Evolutionary conservation across 2,888 invertebrate species (phyloP), one percentile per base, ranked within the genome.

Genomic region (Erebia ligea): DNA sequence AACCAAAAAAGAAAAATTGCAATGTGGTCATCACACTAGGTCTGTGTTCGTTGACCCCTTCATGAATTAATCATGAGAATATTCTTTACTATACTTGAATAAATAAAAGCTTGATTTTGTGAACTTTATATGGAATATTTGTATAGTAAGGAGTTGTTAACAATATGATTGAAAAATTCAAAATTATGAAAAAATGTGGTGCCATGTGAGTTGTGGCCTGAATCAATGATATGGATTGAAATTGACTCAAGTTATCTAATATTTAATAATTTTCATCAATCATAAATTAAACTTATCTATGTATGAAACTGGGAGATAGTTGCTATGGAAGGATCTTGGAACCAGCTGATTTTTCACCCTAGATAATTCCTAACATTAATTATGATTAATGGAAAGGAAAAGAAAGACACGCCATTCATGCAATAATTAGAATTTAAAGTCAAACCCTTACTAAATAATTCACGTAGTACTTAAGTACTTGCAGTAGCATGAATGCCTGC

Each of bases 11-110:
- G 25, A 48, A 62, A 48, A 70, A 57, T 17, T 50, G 54, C 67
- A 69, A 61, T 71, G 67, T 71, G 71, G 73, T 71, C 69, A 72
- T 64, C 69, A 72, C 61, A 71, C 63, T 59, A 69, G 64, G 50
- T 62, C 54, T 21, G 70, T 73, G 76, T 73, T 68, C 74, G 50
- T 73, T 76, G 76, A 76, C 73, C 73, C 71, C 66, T 42, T 19
- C 54, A 72, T 76, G 69, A 76, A 72, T 75, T 72, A 68, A 71
- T 70, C 69, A 75, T 67, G 59, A 71, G 66, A 69, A 64, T 34
- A 13, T 57, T 21, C 25, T 57, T 34, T 45, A 19, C n/a, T 17
- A 67, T 48, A 59, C 1, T 67, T 50, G 13, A 67, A 67, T 50
- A 59, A 67, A 59, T 59, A 67, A 48, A 52, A 52, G 50, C 50